Conservation (phyloP, 2,797 vertebrate genomes). For the Sphenopsis melanotis region DNA sequence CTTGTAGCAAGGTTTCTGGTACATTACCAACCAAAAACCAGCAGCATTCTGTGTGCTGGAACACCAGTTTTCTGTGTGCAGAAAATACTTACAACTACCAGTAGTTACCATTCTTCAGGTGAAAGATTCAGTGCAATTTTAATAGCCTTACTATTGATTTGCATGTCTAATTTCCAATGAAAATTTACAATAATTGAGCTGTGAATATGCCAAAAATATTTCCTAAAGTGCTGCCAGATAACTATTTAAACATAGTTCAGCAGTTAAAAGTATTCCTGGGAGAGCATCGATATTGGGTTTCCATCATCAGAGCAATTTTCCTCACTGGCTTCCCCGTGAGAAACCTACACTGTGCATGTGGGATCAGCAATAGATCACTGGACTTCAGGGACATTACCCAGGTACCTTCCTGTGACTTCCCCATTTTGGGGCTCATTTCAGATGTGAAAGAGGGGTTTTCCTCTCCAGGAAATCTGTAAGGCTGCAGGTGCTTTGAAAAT, state of each 20-base stretch:
- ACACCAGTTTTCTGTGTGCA: background rate
- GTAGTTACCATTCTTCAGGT: slow-evolving; percentile 4
- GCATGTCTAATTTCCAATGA: slow-evolving; percentile 34
- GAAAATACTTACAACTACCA: background rate
- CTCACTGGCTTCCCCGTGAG: background rate
- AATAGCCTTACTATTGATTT: slow-evolving; percentile 30
- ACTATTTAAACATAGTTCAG: background rate
- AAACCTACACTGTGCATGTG: background rate
- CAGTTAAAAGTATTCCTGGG: background rate
- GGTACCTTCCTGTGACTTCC: background rate
- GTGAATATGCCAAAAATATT: background rate
- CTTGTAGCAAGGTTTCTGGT: background rate
- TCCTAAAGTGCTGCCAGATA: background rate
- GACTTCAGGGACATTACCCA: background rate
- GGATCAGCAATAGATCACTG: background rate
- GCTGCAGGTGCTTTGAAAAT: slow-evolving; percentile 3
- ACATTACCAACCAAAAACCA: background rate
- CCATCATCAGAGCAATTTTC: slow-evolving; percentile 36
- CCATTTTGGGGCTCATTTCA: background rate
- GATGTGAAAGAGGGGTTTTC: background rate
- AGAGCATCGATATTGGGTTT: slow-evolving; percentile 20
- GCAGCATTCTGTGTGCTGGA: background rate
- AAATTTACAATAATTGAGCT: background rate
- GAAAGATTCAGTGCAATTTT: background rate
- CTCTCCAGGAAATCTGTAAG: background rate